Base-by-base conservation (phyloP, 2,888 invertebrate species). In the Drosophila mulleri region DNA sequence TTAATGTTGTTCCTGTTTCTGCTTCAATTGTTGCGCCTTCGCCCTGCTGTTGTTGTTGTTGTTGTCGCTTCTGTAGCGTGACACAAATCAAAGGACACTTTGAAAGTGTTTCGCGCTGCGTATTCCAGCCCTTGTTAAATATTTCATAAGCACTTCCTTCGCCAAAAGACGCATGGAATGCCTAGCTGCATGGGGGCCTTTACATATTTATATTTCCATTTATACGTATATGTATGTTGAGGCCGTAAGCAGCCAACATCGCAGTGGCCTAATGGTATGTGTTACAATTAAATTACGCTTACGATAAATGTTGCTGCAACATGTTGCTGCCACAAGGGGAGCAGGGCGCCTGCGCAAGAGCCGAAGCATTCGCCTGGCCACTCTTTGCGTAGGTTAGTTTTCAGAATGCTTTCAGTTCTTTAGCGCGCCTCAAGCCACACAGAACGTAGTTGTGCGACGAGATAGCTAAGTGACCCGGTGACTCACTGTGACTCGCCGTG, bases 391-490 rank as follows among this genome's bases (percentile, higher is more conserved):
- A 75, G 78, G 81, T 59, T 72, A 72, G 64, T 73, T 78, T 78
- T 44, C 74, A 37, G 23, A 50, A 39, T 23, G 29, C 29, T 18
- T 67, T 89, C 85, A 84, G 84, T 85, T 85, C 71, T 79, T 80
- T 58, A 77, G 53, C 84, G 86, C 90, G 88, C 75, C 80, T 79
- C 83, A 80, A 89, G 90, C 80, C 90, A 89, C 71, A 88, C 86
- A 69, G 78, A 73, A 68, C 83, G 75, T 29, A 54, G 39, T 26
- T 41, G 41, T 54, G 54, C 54, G 54, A 41, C 26, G 12, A 23
- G 11, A 18, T 3, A 29, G 14, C 7, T n/a, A 44, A 58, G 60
- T 52, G 45, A 41, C 56, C 11, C 53, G 56, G 80, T 65, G 73
- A 66, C 59, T 57, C 45, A 74, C 60, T 45, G 85, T 73, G 68